These are phyloP conservation scores for Mungos mungo DNA, from an alignment of 2,113 vertebrate species.

Conservation along the genomic window DNA sequence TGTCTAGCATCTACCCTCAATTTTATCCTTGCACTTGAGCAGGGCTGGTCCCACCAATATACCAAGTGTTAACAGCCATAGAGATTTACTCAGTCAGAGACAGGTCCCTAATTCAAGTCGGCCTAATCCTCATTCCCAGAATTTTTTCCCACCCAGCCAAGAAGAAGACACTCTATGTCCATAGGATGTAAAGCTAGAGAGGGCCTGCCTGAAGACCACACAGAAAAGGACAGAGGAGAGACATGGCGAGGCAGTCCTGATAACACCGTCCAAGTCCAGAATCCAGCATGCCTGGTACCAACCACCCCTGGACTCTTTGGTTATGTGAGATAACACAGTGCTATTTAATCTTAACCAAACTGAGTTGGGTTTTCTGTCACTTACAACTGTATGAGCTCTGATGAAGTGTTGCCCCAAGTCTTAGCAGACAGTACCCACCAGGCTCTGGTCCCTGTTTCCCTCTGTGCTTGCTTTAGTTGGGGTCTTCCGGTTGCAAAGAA, in stretches of 20 bases:
- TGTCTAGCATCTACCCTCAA: neutral
- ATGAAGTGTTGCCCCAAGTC: neutral
- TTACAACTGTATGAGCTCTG: neutral
- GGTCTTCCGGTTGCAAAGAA: neutral
- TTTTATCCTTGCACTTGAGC: neutral
- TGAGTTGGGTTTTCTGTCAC: neutral
- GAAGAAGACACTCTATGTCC: neutral
- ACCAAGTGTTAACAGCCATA: neutral
- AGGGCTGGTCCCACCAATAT: neutral
- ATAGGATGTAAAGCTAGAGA: neutral
- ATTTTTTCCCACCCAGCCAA: neutral
- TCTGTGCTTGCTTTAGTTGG: neutral
- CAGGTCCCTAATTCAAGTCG: neutral
- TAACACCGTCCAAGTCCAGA: neutral
- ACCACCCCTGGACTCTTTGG: neutral
- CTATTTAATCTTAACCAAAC: neutral
- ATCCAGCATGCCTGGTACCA: neutral
- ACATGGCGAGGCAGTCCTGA: neutral
- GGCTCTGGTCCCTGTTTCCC: neutral
- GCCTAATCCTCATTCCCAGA: neutral
- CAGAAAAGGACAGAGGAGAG: neutral
- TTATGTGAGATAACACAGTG: neutral
- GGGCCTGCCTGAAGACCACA: neutral
- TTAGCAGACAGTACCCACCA: neutral
- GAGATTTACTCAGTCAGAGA: neutral